Percentiles rank a stretch among this genome's conserved stretches.
phyloP scores from a whole-genome alignment of 2,888 invertebrate genomes.

The Nomada fucata region DNA sequence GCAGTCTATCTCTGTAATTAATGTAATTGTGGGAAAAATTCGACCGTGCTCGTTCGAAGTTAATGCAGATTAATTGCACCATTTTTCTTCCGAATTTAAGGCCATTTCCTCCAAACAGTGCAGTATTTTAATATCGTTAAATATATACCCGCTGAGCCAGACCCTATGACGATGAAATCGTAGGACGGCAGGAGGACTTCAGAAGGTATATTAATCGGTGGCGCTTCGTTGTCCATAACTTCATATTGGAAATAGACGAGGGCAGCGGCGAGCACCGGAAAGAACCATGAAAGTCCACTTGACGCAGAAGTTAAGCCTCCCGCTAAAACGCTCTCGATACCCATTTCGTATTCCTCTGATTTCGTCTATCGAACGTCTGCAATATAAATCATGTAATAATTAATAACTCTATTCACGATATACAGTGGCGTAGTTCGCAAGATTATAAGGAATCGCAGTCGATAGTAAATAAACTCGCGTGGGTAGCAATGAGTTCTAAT shows the following conservation, averaged over 20 bases:
- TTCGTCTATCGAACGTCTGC: slow-evolving; percentile 11
- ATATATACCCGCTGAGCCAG: slow-evolving; percentile 91
- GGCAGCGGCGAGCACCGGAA: slow-evolving; percentile 93
- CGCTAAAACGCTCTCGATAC: slow-evolving; percentile 77
- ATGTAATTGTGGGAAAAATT: no score
- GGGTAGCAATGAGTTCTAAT: no score
- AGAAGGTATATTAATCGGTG: slow-evolving; percentile 89
- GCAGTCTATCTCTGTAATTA: no score
- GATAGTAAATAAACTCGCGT: no score
- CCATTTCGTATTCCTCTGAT: slow-evolving; percentile 71
- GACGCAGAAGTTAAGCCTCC: slow-evolving; percentile 84
- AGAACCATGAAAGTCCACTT: slow-evolving; percentile 91
- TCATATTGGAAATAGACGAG: slow-evolving; percentile 95
- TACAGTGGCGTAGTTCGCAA: no score
- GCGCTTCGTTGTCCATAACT: slow-evolving; percentile 92
- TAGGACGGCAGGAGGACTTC: slow-evolving; percentile 88
- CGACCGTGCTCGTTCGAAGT: no score
- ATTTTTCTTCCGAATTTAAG: no score
- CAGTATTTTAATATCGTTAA: background rate
- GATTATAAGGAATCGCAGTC: no score
- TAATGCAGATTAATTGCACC: no score
- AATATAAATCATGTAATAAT: background rate
- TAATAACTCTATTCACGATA: background rate
- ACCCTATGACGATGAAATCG: slow-evolving; percentile 94
- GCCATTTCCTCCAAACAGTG: no score